phyloP scores from a whole-genome alignment of 92 coral and sea anemone species.

The Desmophyllum pertusum region DNA sequence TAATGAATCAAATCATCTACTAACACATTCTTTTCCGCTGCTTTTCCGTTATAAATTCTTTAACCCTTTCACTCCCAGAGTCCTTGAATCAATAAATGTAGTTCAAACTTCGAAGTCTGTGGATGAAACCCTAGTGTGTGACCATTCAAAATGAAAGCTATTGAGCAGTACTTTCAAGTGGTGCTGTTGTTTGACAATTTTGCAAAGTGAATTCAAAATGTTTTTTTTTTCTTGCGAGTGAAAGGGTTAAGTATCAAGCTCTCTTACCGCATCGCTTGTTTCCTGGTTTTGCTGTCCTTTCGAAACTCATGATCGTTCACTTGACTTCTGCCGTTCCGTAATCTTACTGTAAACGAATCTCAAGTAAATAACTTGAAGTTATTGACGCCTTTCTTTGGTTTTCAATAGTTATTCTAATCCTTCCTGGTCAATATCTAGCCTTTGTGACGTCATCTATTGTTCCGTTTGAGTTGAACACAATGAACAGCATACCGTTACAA shows the following conservation, averaged over 20 bases:
- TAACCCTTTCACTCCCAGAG: no score
- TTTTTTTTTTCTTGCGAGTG: background rate
- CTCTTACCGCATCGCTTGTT: conserved; percentile 21
- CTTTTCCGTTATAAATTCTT: background rate
- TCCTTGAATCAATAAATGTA: no score
- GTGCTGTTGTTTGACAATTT: no score
- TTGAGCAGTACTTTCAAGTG: no score
- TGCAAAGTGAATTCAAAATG: no score
- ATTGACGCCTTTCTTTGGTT: background rate
- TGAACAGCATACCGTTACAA: background rate
- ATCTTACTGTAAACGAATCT: background rate
- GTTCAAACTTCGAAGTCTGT: no score
- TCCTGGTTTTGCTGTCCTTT: conserved; percentile 11
- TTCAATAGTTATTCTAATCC: background rate
- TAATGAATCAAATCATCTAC: background rate
- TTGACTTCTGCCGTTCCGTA: background rate
- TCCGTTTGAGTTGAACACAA: conserved; percentile 11
- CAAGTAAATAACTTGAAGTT: background rate
- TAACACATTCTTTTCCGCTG: background rate
- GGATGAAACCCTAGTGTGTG: no score
- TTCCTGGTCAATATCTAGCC: conserved; percentile 22
- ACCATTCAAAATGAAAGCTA: no score
- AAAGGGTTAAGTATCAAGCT: background rate
- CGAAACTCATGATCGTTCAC: conserved; percentile 6
- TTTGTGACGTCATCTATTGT: conserved; percentile 15